Evolutionary conservation across 2,888 invertebrate genomes (phyloP), one percentile per base, ranked within the genome.

Genomic region (Toxonevra muliebris): DNA sequence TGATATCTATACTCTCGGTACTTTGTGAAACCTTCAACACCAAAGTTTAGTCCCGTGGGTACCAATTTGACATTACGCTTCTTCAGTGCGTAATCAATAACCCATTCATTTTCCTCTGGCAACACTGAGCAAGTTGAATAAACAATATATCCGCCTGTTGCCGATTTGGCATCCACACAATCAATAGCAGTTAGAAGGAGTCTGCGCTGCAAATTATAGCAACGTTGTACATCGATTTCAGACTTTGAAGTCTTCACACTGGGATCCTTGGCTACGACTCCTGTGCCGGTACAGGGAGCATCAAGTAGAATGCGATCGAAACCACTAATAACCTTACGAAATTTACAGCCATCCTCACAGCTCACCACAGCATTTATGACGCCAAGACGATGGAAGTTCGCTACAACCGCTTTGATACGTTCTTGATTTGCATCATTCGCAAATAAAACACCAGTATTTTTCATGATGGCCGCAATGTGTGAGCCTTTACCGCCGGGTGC

Each of bases 401-500:
- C 98, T 30, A 98, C 92, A 42, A 99, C 90, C 0, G 98, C 97
- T 81, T 94, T 95, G 43, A 93, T 89, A 74, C 98, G 88, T 15
- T 96, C 95, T 77, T 90, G 91, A 83, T 96, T 97, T 0, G 92
- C 90, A 84, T 99, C 99, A 86, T 99, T 99, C 4, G 98, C 95
- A 85, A 98, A 97, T 42, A 99, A 84, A 1, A 93, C 90, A 0
- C 99, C 99, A 0, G 98, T 98, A 83, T 98, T 98, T 85, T 97
- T 97, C 98, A 99, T 99, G 12, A 99, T 87, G 0, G 98, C 93
- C 61, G 97, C 95, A 70, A 99, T 97, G 84, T 99, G 97, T 0
- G 97, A 96, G 0, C 98, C 96, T 87, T 99, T 99, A 10, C 99
- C 99, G 58, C 99, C 99, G 0, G 99, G 99, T 0, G 99, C 99